Evolutionary conservation across 2,888 invertebrate genomes (phyloP).

Genomic region (Cephus pygmeus): DNA sequence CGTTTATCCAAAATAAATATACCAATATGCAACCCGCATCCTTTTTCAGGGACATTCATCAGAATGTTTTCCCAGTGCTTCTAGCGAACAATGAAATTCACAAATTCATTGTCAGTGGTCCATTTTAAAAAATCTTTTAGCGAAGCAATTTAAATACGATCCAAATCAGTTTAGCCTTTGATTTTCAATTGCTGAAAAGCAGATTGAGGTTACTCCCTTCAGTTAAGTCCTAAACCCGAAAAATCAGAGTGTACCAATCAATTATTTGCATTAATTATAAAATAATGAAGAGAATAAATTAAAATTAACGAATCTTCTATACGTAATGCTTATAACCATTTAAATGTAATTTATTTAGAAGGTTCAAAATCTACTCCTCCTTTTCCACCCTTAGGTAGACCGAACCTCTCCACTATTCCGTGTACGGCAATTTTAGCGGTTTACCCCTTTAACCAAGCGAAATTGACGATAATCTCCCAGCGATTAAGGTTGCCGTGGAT

Average conservation of each 20-base stretch:
- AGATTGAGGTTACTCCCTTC: too few species aligned
- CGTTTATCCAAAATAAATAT: background rate
- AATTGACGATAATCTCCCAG: background rate
- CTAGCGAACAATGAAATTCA: background rate
- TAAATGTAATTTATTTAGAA: background rate
- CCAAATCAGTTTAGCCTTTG: too few species aligned
- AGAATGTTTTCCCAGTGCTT: background rate
- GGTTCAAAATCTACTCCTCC: background rate
- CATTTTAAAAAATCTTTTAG: background rate
- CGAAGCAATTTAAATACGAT: background rate
- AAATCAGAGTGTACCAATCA: background rate
- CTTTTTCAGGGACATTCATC: background rate
- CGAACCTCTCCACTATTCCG: background rate
- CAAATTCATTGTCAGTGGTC: background rate
- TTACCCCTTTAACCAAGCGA: background rate
- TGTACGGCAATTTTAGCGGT: background rate
- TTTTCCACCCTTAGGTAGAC: background rate
- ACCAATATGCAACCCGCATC: background rate
- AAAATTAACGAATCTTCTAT: background rate
- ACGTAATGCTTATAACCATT: background rate
- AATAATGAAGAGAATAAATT: background rate
- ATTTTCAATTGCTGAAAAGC: too few species aligned
- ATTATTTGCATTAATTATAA: background rate
- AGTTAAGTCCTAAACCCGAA: background rate
- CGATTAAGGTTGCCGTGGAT: background rate